Base-by-base conservation (phyloP, 2,888 invertebrate species). In the Chelonus formosanus region DNA sequence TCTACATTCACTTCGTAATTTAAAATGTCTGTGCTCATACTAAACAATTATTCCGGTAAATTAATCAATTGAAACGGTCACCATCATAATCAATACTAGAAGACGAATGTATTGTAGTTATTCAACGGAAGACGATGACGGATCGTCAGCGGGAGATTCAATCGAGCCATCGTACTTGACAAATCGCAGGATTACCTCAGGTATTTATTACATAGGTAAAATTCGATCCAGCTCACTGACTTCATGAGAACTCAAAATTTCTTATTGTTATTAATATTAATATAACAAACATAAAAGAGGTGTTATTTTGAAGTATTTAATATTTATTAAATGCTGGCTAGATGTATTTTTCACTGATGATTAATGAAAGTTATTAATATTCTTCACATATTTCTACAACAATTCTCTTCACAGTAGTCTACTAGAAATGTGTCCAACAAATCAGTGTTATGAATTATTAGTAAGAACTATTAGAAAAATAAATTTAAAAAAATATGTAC, bases 101-200 rank as follows among this genome's bases (percentile, higher is more conserved):
- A 44, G 40, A 67, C 50, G 60, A 61, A 53, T 32, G 48, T 60
- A 36, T n/a, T 43, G 56, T 53, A 35, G 61, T 67, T 67, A 61
- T 69, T 69, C 55, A 69, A 55, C 31, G 57, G 32, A 63, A 58
- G 69, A 72, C 70, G 70, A 73, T 74, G 75, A 75, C 70, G 70
- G 70, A 76, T 75, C 70, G 55, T 63, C 65, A 67, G 40, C 56
- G 47, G 32, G 32, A 63, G 45, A 56, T 54, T 64, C 32, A 61
- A 65, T 68, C 64, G n/a, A 61, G 58, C 66, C 31, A 61, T 45
- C 20, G 48, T 73, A 76, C 74, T 74, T 80, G 79, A 81, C 77
- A 77, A 80, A 81, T 79, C 75, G 70, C 62, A 35, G 75, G 75
- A 77, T 79, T 79, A 79, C 56, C 66, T 47, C 32, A n/a, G 10